Base-by-base conservation (phyloP, 2,113 vertebrate species). In the Phocoena phocoena region DNA sequence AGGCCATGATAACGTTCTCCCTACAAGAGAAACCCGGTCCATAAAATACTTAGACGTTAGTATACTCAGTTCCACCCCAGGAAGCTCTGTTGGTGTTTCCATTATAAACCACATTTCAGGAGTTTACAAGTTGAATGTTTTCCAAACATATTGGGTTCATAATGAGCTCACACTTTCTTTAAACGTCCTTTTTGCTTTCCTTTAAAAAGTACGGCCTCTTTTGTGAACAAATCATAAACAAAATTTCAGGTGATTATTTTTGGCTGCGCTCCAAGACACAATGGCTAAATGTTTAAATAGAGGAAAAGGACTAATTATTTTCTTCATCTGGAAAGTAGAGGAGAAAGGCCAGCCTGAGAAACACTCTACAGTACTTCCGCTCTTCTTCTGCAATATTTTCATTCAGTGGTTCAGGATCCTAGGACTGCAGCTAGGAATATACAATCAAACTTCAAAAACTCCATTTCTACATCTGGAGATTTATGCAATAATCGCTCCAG, bases 201-300 rank as follows among this genome's bases (percentile, higher is more conserved):
- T 90, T 95, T 96, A 82, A 92, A 95, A 98, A 97, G 95, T 93
- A 95, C 23, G 83, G 70, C 96, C 81, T 96, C 93, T 96, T 98
- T 97, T 96, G 96, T 97, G 96, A 97, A 96, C 96, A 97, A 98
- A 98, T 96, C 98, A 97, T 97, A 97, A 98, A 98, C 98, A 98
- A 98, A 98, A 98, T 98, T 98, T 98, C 98, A 97, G 98, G 97
- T 97, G 97, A 98, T 98, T 98, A 92, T 97, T 97, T 89, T 97
- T 98, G 98, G 97, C 97, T 83, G 44, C 25, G 38, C 68, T 95
- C 97, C 98, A 98, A 97, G 90, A 96, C 89, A 92, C 97, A 95
- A 96, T 85, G 96, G 95, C 96, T 96, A 87, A 95, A 96, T 97
- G 96, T 95, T 97, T 87, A 89, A 96, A 95, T 82, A 93, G 63